phyloP scores from a whole-genome alignment of 2,113 vertebrate genomes.

The Porphyrio hochstetteri region DNA sequence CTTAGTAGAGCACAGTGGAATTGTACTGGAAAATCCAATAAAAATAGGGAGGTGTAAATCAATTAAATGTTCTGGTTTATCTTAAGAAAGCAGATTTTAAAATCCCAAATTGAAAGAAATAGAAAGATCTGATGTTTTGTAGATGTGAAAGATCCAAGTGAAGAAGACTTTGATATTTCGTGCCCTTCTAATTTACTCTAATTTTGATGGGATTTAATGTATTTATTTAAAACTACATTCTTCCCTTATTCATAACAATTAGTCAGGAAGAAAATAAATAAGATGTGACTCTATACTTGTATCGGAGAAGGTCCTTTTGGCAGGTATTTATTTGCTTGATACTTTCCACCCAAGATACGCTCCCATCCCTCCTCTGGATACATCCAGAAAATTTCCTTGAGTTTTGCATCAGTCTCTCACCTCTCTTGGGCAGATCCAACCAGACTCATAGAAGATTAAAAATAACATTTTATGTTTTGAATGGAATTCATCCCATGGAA shows the following conservation, averaged over 20 bases:
- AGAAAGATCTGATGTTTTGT: not conserved
- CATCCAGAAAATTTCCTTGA: not conserved
- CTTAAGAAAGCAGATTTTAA: not conserved
- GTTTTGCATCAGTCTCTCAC: not conserved
- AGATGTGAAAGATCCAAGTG: not conserved
- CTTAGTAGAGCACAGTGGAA: not conserved
- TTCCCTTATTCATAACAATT: not conserved
- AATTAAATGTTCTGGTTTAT: not conserved
- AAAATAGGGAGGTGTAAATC: not conserved
- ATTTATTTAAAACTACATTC: not conserved
- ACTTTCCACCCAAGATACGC: not conserved
- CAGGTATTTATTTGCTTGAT: not conserved
- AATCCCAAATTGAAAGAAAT: not conserved
- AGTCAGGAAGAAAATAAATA: not conserved
- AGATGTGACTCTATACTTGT: not conserved
- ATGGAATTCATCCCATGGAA: not conserved
- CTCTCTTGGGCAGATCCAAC: not conserved
- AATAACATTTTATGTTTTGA: not conserved
- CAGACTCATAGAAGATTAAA: not conserved
- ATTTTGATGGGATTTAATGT: not conserved
- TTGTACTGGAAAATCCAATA: not conserved
- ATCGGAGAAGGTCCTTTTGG: not conserved
- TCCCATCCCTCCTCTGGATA: not conserved
- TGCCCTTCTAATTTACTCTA: not conserved
- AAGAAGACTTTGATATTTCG: not conserved